phyloP scores from a whole-genome alignment of 2,888 invertebrate genomes.

The Scaptomyza flava region DNA sequence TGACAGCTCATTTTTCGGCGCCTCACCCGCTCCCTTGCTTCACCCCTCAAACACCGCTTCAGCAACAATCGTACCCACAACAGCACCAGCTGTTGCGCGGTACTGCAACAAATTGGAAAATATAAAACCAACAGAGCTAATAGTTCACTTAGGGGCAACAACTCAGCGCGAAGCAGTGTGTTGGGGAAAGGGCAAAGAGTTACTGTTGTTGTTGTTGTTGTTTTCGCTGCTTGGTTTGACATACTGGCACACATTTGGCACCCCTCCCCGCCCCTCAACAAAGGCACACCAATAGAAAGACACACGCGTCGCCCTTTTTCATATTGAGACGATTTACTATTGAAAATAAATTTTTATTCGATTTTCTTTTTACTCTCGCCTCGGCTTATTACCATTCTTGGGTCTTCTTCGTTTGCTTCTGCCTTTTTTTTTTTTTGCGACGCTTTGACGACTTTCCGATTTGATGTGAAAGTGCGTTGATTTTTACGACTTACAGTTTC shows the following conservation, averaged over 20 bases:
- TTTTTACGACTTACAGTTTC: slow-evolving; percentile 69
- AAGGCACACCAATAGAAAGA: background rate
- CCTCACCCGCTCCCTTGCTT: background rate
- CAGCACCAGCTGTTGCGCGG: slow-evolving; percentile 52
- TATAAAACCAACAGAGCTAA: slow-evolving; percentile 79
- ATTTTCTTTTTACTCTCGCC: slow-evolving; percentile 44
- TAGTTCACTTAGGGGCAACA: slow-evolving; percentile 74
- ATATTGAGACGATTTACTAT: slow-evolving; percentile 79
- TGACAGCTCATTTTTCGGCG: slow-evolving; percentile 49
- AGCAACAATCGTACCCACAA: background rate
- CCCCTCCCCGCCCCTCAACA: background rate
- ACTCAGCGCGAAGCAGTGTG: slow-evolving; percentile 23
- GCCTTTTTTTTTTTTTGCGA: slow-evolving; percentile 41
- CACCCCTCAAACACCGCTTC: no score
- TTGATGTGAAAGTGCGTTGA: slow-evolving; percentile 55
- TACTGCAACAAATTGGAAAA: slow-evolving; percentile 75
- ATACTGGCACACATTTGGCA: slow-evolving; percentile 72
- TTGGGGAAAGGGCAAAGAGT: slow-evolving; percentile 10
- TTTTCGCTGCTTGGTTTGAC: slow-evolving; percentile 53
- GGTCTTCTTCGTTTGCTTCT: slow-evolving; percentile 39
- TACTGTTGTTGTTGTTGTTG: slow-evolving; percentile 7
- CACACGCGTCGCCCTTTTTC: slow-evolving; percentile 36
- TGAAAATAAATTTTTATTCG: slow-evolving; percentile 81
- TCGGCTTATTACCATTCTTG: slow-evolving; percentile 20
- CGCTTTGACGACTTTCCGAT: slow-evolving; percentile 74